A percentile compares a stretch with the other conserved stretches of the same genome.
These are phyloP conservation scores for Xenopus laevis DNA, from an alignment of 2,113 vertebrate species.

Conservation along the genomic window DNA sequence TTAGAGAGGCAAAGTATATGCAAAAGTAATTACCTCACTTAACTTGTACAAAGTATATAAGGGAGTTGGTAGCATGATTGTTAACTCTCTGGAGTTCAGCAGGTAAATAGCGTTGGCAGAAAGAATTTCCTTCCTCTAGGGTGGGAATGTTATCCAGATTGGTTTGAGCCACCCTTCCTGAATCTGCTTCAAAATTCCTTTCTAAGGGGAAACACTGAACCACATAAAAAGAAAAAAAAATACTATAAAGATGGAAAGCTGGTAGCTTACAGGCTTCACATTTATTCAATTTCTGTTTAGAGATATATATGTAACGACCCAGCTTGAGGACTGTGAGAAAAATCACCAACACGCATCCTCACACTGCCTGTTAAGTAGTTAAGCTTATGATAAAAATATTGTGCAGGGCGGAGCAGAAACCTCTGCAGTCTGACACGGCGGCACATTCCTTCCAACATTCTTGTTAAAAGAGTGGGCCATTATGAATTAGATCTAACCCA, in stretches of 20 bases:
- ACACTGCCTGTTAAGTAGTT: too few species aligned
- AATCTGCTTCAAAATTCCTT: conserved; percentile 8
- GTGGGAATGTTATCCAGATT: conserved; percentile 50
- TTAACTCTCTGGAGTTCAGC: conserved; percentile 27
- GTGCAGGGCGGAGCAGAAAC: too few species aligned
- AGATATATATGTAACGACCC: too few species aligned
- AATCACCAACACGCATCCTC: too few species aligned
- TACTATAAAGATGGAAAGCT: neutral
- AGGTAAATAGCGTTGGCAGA: conserved; percentile 59
- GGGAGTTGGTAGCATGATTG: neutral
- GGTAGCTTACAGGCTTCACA: neutral
- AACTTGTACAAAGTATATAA: neutral
- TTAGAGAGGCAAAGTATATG: neutral
- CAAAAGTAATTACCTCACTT: neutral
- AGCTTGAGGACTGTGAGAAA: too few species aligned
- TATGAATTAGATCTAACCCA: too few species aligned
- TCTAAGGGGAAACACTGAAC: neutral
- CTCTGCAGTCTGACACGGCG: too few species aligned
- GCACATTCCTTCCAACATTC: too few species aligned
- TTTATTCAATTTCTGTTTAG: neutral
- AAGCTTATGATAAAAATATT: too few species aligned
- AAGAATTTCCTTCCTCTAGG: conserved; percentile 65
- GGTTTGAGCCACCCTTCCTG: conserved; percentile 50
- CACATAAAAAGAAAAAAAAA: neutral
- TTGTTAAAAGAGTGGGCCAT: too few species aligned